Evolutionary conservation across 1,140 invertebrate genomes (phyloP), one percentile per base, ranked within the genome.

Genomic region (Bilobella aurantiaca): DNA sequence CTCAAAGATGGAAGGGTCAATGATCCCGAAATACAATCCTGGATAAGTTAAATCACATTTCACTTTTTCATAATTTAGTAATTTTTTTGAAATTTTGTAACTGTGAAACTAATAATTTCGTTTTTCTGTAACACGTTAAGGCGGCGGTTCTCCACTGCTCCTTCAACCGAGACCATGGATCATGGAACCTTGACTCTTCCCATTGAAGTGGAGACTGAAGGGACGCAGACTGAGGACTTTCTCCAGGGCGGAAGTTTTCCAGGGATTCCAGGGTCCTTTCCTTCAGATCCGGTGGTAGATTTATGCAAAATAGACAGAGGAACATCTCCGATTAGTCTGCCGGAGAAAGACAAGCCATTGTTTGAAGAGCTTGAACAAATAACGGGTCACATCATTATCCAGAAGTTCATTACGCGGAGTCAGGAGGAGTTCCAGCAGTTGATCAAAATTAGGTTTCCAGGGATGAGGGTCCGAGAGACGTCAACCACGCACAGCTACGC

Each of bases 321-420:
- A n/a, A 62, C 60, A 12, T 62, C 60, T 57, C 60, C 60, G 14
- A 37, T 62, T 8, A 62, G 27, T 27, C 5, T 25, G 3, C 5
- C 18, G 12, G 25, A 3, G 25, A 37, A 62, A 31, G 3, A 32
- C 3, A 57, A 57, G 53, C 5, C 16, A 28, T 3, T 30, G 8
- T 46, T 57, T 62, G 32, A 34, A 25, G 60, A 62, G 37, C 60
- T 62, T 27, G 60, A 62, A n/a, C 23, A 47, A 14, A 34, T 62
- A 30, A 62, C 60, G 5, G 60, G 60, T 3, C 60, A 62, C 32
- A 62, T 62, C n/a, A 62, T 62, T 18, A 62, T 62, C 30, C 60
- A 62, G 12, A 62, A 62, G 25, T 62, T 62, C 60, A 42, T 62
- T 25, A 62, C 60, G 12, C 28, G 29, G 5, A 53, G 14, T 53